A percentile compares a stretch with the other conserved stretches of the same genome.
These are phyloP conservation scores for Clarias macrocephalus DNA, from an alignment of 2,113 vertebrate genomes.

Conservation along the genomic window DNA sequence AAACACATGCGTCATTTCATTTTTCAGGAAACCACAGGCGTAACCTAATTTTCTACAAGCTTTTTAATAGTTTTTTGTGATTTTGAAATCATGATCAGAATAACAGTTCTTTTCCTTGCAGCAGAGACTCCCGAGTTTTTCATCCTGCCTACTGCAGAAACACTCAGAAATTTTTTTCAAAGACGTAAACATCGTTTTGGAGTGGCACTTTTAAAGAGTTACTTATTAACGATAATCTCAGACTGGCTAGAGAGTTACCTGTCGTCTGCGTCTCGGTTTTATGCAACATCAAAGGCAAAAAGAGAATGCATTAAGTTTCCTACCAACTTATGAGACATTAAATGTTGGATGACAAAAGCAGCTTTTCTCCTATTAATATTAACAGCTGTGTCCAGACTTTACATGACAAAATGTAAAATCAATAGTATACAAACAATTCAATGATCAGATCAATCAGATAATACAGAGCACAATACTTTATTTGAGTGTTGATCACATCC, in stretches of 20 bases:
- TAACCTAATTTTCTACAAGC: not conserved
- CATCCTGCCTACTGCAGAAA: constrained; percentile 5
- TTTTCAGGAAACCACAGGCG: not conserved
- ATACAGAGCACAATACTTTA: constrained; percentile 51
- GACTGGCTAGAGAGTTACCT: constrained; percentile 21
- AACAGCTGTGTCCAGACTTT: constrained; percentile 34
- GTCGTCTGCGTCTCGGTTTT: constrained; percentile 39
- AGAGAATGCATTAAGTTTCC: constrained; percentile 17
- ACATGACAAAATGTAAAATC: not conserved
- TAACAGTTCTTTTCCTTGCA: not conserved
- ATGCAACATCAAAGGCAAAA: constrained; percentile 49
- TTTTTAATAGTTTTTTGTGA: not conserved
- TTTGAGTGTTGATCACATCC: constrained; percentile 34
- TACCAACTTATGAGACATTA: constrained; percentile 44
- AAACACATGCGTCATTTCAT: not conserved
- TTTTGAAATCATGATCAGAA: not conserved
- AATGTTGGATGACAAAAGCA: constrained; percentile 50
- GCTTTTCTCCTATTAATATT: constrained; percentile 53
- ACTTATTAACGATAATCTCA: constrained; percentile 52
- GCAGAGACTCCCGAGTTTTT: not conserved
- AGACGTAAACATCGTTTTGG: constrained; percentile 30
- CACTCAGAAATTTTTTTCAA: not conserved
- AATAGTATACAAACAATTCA: not conserved
- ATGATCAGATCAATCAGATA: not conserved
- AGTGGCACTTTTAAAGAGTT: constrained; percentile 41